Conservation (phyloP, 2,113 vertebrate species). For the Myxocyprinus asiaticus region DNA sequence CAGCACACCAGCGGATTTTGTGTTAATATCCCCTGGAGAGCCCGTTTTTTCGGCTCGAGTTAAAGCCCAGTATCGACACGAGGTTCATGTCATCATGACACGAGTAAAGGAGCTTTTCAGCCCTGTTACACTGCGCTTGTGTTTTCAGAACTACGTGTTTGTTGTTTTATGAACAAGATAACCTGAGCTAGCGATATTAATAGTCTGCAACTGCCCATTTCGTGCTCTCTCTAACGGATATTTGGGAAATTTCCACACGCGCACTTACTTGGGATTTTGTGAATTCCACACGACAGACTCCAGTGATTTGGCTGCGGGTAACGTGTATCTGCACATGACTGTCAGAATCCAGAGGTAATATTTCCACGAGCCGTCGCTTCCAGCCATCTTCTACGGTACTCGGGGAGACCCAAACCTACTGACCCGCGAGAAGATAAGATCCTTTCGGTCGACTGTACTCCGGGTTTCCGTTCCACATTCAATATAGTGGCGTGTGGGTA, state of each 20-base stretch:
- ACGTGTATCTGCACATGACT: conserved; percentile 51
- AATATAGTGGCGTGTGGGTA: conserved; percentile 27
- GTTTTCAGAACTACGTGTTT: neutral
- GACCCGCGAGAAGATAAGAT: conserved; percentile 30
- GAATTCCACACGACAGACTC: conserved; percentile 62
- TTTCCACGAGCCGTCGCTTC: conserved; percentile 51
- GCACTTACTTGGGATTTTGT: conserved; percentile 60
- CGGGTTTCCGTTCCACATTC: conserved; percentile 39
- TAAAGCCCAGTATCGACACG: neutral
- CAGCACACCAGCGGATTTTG: neutral
- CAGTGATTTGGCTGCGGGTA: conserved; percentile 59
- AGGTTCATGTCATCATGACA: conserved; percentile 4
- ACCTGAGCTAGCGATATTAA: neutral
- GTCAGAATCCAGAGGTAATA: conserved; percentile 60
- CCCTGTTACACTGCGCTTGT: neutral
- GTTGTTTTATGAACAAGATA: neutral
- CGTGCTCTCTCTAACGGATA: neutral
- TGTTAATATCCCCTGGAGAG: conserved; percentile 1
- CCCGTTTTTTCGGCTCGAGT: neutral
- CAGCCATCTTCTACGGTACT: conserved; percentile 52
- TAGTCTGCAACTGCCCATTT: neutral
- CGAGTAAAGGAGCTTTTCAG: neutral
- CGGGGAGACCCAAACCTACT: conserved; percentile 2
- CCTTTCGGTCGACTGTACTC: conserved; percentile 35
- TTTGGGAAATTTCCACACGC: neutral